Evolutionary conservation across 2,888 invertebrate genomes (phyloP).

Genomic region (Drosophila falleni): DNA sequence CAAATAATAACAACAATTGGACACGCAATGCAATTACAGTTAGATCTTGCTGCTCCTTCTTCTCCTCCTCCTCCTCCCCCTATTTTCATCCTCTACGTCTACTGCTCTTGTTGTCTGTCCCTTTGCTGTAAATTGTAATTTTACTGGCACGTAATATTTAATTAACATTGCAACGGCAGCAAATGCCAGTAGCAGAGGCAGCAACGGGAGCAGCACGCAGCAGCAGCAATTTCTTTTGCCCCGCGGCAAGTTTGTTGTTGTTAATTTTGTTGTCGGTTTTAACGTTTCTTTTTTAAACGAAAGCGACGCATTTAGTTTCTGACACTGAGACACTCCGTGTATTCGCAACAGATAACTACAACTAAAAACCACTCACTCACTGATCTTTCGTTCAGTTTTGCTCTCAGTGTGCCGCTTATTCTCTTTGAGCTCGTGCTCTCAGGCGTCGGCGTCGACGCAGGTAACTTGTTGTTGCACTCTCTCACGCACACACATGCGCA

Average conservation of each 20-base stretch:
- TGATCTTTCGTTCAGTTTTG: conserved; percentile 41
- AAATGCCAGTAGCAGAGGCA: conserved; percentile 39
- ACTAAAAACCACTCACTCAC: conserved; percentile 33
- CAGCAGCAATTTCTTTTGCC: conserved; percentile 58
- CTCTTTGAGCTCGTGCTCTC: conserved; percentile 36
- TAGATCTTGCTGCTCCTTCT: conserved; percentile 54
- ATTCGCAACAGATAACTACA: conserved; percentile 30
- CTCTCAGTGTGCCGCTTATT: conserved; percentile 26
- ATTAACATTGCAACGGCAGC: conserved; percentile 64
- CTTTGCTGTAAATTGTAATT: conserved; percentile 65
- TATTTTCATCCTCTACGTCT: not conserved
- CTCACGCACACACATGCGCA: conserved; percentile 49
- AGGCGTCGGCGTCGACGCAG: conserved; percentile 43
- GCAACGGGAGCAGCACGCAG: conserved; percentile 22
- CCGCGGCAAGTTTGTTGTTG: conserved; percentile 44
- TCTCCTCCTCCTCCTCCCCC: not conserved
- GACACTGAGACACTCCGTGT: conserved; percentile 54
- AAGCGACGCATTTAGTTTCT: conserved; percentile 72
- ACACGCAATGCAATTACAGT: conserved; percentile 77
- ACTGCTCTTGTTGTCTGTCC: conserved; percentile 9
- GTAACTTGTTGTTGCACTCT: conserved; percentile 37
- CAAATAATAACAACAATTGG: conserved; percentile 64
- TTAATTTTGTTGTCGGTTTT: conserved; percentile 36
- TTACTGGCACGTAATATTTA: conserved; percentile 73
- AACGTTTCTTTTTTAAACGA: conserved; percentile 66